These are phyloP conservation scores for Nephila pilipes DNA, from an alignment of 1,140 invertebrate species.

Conservation along the genomic window DNA sequence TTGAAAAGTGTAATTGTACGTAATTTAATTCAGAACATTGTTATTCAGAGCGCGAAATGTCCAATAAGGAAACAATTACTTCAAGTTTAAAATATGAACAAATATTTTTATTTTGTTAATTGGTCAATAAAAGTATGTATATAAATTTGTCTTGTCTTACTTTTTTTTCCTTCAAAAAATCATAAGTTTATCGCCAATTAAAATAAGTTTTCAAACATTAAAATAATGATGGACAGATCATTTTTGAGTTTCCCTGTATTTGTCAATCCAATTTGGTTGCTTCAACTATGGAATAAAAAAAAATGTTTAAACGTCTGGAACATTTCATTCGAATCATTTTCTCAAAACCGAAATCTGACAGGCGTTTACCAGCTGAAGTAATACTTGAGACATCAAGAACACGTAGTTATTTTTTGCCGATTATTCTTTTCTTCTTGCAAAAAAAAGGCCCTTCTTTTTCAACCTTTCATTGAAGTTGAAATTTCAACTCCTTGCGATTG, in stretches of 20 bases:
- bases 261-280: background rate
- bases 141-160: too few relatives aligned
- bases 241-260: background rate
- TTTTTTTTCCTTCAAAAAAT: too few relatives aligned
- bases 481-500: too few relatives aligned
- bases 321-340: constrained; percentile 11
- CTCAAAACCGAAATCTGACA: background rate
- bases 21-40: too few relatives aligned
- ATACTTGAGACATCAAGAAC: constrained; percentile 14
- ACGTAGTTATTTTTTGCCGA: background rate
- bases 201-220: background rate
- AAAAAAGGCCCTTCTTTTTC: too few relatives aligned
- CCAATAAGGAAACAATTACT: too few relatives aligned
- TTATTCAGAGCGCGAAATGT: too few relatives aligned
- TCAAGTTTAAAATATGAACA: too few relatives aligned
- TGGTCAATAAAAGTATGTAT: too few relatives aligned
- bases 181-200: background rate
- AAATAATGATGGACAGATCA: background rate
- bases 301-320: background rate
- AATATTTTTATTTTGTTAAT: too few relatives aligned
- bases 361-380: background rate
- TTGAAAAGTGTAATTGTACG: too few relatives aligned
- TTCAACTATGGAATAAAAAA: background rate
- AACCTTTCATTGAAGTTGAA: too few relatives aligned
- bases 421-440: background rate